These are phyloP conservation scores for Ceraclea dissimilis DNA, from an alignment of 2,888 invertebrate genomes.

Conservation along the genomic window DNA sequence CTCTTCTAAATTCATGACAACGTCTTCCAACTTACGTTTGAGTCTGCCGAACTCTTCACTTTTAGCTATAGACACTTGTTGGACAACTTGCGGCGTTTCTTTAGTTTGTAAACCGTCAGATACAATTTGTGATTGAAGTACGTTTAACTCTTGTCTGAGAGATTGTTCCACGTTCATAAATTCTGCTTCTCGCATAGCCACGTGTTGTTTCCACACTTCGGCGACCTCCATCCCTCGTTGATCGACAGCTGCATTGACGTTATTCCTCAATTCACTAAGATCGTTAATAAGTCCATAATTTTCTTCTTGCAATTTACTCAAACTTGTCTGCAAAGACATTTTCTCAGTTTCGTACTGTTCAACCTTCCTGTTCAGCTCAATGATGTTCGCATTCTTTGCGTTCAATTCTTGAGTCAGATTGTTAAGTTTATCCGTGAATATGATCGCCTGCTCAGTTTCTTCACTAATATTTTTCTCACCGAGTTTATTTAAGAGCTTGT, in stretches of 20 bases:
- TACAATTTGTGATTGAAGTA: background rate
- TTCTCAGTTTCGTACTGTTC: conserved; percentile 31
- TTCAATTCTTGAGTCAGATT: conserved; percentile 30
- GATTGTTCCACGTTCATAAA: conserved; percentile 48
- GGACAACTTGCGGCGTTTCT: conserved; percentile 34
- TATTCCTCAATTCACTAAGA: conserved; percentile 42
- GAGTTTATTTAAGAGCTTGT: conserved; percentile 26
- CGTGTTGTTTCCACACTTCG: conserved; percentile 61
- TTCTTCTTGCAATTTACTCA: conserved; percentile 39
- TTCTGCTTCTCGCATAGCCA: conserved; percentile 56
- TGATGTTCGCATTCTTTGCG: conserved; percentile 31
- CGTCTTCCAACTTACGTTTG: background rate
- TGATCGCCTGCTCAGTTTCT: conserved; percentile 28
- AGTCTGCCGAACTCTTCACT: background rate
- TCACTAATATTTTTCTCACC: conserved; percentile 29
- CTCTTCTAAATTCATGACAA: background rate
- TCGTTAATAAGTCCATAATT: conserved; percentile 42
- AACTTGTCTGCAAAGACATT: conserved; percentile 34
- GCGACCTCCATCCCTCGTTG: conserved; percentile 62
- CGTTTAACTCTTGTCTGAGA: conserved; percentile 44
- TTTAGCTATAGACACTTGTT: background rate
- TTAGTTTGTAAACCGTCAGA: background rate
- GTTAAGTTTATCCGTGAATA: conserved; percentile 29
- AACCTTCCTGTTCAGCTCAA: conserved; percentile 34
- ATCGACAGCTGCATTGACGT: conserved; percentile 50